A percentile compares a stretch with the other conserved stretches of the same genome.
Evolutionary conservation across 1,140 invertebrate genomes (phyloP).

Genomic region (Trachelipus rathkii): DNA sequence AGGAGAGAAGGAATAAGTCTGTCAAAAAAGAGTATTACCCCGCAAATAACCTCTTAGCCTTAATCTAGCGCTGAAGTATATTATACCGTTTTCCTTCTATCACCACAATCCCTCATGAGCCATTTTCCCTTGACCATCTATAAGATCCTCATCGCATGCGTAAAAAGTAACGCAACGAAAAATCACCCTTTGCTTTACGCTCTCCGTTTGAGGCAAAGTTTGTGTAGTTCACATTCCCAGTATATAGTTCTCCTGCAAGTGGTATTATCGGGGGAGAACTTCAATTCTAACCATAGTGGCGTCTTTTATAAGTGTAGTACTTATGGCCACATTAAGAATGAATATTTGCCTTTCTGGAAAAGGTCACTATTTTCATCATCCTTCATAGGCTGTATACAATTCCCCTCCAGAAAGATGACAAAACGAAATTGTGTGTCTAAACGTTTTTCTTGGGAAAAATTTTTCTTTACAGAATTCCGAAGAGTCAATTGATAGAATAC

Average conservation of each 20-base stretch:
- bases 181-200: not conserved
- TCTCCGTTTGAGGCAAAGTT: constrained; percentile 19
- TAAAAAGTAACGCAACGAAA: constrained; percentile 27
- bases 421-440: constrained; percentile 5
- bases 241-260: constrained; percentile 15
- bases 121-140: constrained; percentile 25
- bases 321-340: not conserved
- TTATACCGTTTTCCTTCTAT: constrained; percentile 16
- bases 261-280: not conserved
- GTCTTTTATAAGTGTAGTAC: constrained; percentile 19
- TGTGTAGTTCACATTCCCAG: not conserved
- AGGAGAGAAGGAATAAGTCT: constrained; percentile 12
- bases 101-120: constrained; percentile 22
- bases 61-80: not conserved
- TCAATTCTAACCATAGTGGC: constrained; percentile 17
- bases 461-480: not conserved
- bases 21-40: constrained; percentile 25
- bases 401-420: constrained; percentile 11
- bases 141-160: constrained; percentile 12
- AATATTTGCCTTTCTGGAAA: not conserved
- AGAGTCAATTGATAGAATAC: not conserved
- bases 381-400: constrained; percentile 16
- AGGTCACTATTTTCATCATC: constrained; percentile 25
- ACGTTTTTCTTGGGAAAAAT: constrained; percentile 21
- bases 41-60: constrained; percentile 31